Evolutionary conservation across 2,888 invertebrate species (phyloP).

Genomic region (Stramonita haemastoma): DNA sequence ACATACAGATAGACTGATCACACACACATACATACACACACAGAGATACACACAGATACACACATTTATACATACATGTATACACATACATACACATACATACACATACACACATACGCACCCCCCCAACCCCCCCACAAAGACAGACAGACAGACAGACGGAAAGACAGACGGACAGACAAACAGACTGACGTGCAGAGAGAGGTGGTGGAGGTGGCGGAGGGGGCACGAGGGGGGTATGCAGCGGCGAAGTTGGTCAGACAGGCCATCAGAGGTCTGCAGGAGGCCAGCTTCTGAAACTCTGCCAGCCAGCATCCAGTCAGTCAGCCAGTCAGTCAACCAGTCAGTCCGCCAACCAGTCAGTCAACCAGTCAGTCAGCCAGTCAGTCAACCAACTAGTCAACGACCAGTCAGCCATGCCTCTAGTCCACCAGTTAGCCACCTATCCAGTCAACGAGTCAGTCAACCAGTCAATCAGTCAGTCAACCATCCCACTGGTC

Average conservation of each 20-base stretch:
- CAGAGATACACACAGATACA: background rate
- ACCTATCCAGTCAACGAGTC: too few species aligned
- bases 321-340: too few species aligned
- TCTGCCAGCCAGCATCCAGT: background rate
- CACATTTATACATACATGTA: background rate
- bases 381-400: too few species aligned
- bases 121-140: background rate
- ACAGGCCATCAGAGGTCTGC: constrained; percentile 4
- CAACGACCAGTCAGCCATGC: too few species aligned
- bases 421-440: too few species aligned
- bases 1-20: background rate
- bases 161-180: background rate
- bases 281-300: constrained; percentile 10
- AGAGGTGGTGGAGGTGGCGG: background rate
- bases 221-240: background rate
- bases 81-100: background rate
- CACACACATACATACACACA: background rate
- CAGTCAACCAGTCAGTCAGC: too few species aligned
- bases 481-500: too few species aligned
- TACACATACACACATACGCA: background rate
- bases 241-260: background rate
- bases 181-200: background rate
- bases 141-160: background rate
- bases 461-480: too few species aligned
- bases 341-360: too few species aligned